Conservation (phyloP, 2,888 invertebrate species). For the Rambutsinella grinnellia region DNA sequence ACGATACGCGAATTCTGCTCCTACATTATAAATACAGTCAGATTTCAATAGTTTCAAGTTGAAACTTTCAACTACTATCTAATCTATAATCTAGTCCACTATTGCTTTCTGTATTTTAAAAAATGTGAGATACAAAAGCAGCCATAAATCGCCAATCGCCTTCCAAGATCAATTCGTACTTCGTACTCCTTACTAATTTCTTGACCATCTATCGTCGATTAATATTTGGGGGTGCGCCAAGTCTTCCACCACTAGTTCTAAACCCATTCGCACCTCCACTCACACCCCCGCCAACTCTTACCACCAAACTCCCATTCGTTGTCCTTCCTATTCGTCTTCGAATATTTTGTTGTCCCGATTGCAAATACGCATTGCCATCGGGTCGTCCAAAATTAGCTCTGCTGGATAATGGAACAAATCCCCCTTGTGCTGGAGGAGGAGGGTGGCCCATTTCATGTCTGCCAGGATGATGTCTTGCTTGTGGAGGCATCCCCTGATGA, state of each 20-base stretch:
- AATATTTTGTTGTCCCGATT: constrained; percentile 16
- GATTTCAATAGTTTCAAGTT: too few species aligned
- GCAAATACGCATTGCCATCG: constrained; percentile 31
- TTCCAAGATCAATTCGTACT: too few species aligned
- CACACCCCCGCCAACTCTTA: constrained; percentile 49
- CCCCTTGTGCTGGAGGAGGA: not conserved
- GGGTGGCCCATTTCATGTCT: not conserved
- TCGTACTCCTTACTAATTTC: too few species aligned
- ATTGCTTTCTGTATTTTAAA: too few species aligned
- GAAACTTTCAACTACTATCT: too few species aligned
- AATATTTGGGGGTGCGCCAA: not conserved
- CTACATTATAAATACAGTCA: too few species aligned
- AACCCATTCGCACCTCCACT: constrained; percentile 9
- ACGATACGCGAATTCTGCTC: too few species aligned
- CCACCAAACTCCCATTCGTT: constrained; percentile 57
- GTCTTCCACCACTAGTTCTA: not conserved
- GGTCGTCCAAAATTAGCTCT: constrained; percentile 57
- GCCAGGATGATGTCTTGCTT: not conserved
- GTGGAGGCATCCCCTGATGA: constrained; percentile 3
- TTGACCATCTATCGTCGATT: constrained; percentile 2
- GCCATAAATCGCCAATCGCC: too few species aligned
- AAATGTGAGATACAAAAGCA: too few species aligned
- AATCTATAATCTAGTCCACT: too few species aligned
- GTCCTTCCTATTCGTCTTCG: constrained; percentile 57
- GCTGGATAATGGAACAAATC: constrained; percentile 48